These are phyloP conservation scores for Zhuqinia jingwanae DNA, from an alignment of 2,888 invertebrate species.

Conservation along the genomic window DNA sequence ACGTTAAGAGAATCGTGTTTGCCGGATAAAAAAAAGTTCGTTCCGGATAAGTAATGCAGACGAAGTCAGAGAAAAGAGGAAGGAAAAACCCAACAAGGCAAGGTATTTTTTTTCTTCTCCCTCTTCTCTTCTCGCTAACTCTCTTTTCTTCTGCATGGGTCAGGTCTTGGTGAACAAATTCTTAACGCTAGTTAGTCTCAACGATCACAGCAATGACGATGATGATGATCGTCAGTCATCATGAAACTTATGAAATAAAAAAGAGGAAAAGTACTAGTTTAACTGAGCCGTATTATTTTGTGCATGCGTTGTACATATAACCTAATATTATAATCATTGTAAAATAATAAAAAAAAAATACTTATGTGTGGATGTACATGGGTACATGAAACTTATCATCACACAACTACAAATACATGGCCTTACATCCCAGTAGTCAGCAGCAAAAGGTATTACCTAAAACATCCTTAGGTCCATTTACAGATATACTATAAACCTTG, in stretches of 20 bases:
- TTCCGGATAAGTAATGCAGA: neutral
- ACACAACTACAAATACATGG: too few relatives aligned
- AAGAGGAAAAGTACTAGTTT: too few relatives aligned
- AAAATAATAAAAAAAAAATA: too few relatives aligned
- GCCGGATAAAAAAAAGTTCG: neutral
- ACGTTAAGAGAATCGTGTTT: constrained; percentile 21
- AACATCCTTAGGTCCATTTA: too few relatives aligned
- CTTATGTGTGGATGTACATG: too few relatives aligned
- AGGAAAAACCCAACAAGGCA: neutral
- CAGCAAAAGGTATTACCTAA: too few relatives aligned
- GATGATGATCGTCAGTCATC: constrained; percentile 8
- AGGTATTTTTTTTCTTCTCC: neutral
- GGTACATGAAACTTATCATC: too few relatives aligned
- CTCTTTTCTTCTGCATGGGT: constrained; percentile 6
- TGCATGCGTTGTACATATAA: neutral
- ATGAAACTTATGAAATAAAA: constrained; percentile 1
- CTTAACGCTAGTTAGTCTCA: neutral
- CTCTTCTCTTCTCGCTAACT: neutral
- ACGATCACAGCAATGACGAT: neutral
- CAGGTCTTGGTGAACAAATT: constrained; percentile 23
- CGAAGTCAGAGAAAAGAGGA: neutral
- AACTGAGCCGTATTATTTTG: neutral
- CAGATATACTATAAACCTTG: too few relatives aligned
- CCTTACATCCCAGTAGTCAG: too few relatives aligned
- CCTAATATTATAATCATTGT: too few relatives aligned